Evolutionary conservation across 2,113 vertebrate species (phyloP).

Genomic region (Bufo bufo): DNA sequence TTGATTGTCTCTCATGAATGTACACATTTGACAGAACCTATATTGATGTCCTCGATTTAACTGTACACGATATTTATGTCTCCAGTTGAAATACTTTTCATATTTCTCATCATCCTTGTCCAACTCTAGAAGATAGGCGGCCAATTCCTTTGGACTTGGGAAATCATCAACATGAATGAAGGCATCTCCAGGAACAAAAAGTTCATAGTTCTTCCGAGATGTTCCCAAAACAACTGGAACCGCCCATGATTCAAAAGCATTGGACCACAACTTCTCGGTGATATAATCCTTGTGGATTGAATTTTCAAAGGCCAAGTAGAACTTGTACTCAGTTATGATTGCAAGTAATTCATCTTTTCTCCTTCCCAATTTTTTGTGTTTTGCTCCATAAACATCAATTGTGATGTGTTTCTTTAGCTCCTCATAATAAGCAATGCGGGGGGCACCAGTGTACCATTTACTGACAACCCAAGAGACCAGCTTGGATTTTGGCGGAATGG

Average conservation of each 20-base stretch:
- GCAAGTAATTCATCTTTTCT: background rate
- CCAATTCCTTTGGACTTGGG: constrained; percentile 64
- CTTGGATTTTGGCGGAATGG: constrained; percentile 46
- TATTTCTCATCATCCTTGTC: constrained; percentile 64
- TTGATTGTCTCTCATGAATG: constrained; percentile 62
- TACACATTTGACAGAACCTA: background rate
- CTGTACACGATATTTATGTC: constrained; percentile 60
- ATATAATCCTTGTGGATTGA: constrained; percentile 75
- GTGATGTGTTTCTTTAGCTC: constrained; percentile 64
- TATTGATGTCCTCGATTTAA: constrained; percentile 64
- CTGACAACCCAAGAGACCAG: constrained; percentile 73
- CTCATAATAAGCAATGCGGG: constrained; percentile 62
- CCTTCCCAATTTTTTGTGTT: constrained; percentile 53
- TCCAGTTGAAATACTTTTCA: constrained; percentile 72
- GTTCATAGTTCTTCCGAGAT: constrained; percentile 68
- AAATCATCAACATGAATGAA: constrained; percentile 82
- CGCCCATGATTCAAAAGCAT: constrained; percentile 66
- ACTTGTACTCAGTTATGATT: constrained; percentile 61
- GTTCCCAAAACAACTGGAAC: constrained; percentile 77
- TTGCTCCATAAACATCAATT: constrained; percentile 67
- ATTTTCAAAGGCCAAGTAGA: constrained; percentile 83
- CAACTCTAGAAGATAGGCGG: constrained; percentile 63
- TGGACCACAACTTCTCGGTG: constrained; percentile 79
- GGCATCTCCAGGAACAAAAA: constrained; percentile 69
- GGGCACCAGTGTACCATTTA: constrained; percentile 60